phyloP scores from a whole-genome alignment of 2,888 invertebrate species.

The Trachelus tabidus region DNA sequence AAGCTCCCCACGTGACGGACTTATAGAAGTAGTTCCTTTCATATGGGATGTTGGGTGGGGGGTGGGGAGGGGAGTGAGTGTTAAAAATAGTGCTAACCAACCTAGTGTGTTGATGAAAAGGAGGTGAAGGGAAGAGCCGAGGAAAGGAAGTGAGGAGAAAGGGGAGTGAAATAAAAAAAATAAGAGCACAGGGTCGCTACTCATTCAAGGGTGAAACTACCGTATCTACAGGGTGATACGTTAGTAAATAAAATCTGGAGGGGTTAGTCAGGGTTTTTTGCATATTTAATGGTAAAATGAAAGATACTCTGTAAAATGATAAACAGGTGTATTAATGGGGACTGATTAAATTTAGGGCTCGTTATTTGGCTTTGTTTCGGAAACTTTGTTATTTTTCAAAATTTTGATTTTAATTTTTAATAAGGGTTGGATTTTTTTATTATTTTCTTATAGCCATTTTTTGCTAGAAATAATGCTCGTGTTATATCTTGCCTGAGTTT shows the following conservation, averaged over 20 bases:
- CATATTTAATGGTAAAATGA: neutral
- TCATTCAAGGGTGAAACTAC: neutral
- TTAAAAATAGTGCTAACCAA: neutral
- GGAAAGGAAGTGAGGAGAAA: neutral
- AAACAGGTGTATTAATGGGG: neutral
- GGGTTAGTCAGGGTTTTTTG: neutral
- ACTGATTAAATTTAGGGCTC: neutral
- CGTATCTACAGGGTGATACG: neutral
- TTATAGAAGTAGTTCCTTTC: neutral
- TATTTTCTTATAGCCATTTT: neutral
- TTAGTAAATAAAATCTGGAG: neutral
- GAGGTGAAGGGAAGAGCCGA: neutral
- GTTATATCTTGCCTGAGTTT: neutral
- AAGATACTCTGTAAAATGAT: neutral
- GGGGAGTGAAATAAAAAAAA: neutral
- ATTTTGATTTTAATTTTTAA: neutral
- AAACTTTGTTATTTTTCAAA: neutral
- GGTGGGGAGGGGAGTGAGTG: neutral
- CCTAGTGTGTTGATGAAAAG: neutral
- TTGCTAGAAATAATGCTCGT: too few species aligned
- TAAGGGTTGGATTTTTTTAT: neutral
- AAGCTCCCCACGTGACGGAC: neutral
- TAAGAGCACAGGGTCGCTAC: neutral
- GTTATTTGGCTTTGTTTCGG: neutral
- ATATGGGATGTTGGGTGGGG: neutral